These are phyloP conservation scores for Nycticryphes semicollaris DNA, from an alignment of 2,113 vertebrate species.

Conservation along the genomic window DNA sequence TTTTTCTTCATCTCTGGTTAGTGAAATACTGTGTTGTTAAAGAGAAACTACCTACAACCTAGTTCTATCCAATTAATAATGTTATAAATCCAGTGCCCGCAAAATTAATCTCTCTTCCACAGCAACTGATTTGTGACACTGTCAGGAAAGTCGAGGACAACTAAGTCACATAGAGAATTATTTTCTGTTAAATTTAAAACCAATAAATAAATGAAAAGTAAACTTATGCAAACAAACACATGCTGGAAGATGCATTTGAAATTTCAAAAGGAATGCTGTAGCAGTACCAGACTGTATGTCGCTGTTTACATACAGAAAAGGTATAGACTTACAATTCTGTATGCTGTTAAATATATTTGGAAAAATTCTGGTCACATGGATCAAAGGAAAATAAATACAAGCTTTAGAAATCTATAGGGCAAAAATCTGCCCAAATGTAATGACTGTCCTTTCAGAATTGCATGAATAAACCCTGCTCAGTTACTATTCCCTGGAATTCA, in stretches of 20 bases:
- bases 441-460: background rate
- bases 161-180: background rate
- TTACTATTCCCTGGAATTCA: slow-evolving; percentile 14
- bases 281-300: background rate
- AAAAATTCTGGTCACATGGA: background rate
- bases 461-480: background rate
- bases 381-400: background rate
- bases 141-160: background rate
- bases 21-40: background rate
- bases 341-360: background rate
- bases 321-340: background rate
- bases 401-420: background rate
- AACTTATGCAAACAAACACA: background rate
- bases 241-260: background rate
- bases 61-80: background rate
- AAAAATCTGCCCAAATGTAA: background rate
- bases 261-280: background rate
- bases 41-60: background rate
- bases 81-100: background rate
- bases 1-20: background rate
- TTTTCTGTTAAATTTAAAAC: background rate
- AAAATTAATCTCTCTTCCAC: background rate
- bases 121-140: background rate
- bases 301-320: background rate
- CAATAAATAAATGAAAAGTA: background rate